Evolutionary conservation across 2,113 vertebrate genomes (phyloP).

Genomic region (Sakesphorus luctuosus): DNA sequence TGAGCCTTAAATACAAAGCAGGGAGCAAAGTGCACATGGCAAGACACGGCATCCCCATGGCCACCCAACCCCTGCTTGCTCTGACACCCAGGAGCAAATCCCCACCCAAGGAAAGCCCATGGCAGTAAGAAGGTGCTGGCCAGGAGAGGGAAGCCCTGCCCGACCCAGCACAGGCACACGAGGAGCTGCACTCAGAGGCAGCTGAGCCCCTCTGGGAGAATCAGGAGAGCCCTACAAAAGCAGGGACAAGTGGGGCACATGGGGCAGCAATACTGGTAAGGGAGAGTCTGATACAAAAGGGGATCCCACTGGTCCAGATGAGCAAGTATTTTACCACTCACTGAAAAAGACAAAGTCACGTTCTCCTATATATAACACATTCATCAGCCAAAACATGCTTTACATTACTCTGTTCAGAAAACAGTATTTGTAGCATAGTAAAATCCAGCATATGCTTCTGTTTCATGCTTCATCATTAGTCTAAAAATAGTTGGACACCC

Average conservation of each 20-base stretch:
- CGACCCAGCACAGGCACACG: fast-evolving
- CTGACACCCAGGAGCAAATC: too few relatives aligned
- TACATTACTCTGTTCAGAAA: neutral
- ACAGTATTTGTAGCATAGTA: neutral
- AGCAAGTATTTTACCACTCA: neutral
- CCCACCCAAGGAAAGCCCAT: neutral
- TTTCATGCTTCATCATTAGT: neutral
- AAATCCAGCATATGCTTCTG: neutral
- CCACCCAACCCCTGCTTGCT: neutral
- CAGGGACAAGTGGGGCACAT: neutral
- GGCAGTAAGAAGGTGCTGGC: neutral
- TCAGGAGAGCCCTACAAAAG: neutral
- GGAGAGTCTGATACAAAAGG: neutral
- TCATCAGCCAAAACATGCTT: neutral
- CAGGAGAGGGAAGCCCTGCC: neutral
- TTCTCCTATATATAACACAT: neutral
- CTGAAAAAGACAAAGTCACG: neutral
- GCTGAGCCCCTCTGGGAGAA: neutral
- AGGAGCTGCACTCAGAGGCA: neutral
- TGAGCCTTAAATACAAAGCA: neutral
- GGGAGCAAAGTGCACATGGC: fast-evolving
- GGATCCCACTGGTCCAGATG: neutral
- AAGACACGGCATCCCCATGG: neutral
- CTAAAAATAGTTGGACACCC: neutral
- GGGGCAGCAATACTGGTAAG: neutral